A percentile compares a stretch with the other conserved stretches of the same genome.
Conservation (phyloP, 2,888 invertebrate species). For the Serripes groenlandicus region DNA sequence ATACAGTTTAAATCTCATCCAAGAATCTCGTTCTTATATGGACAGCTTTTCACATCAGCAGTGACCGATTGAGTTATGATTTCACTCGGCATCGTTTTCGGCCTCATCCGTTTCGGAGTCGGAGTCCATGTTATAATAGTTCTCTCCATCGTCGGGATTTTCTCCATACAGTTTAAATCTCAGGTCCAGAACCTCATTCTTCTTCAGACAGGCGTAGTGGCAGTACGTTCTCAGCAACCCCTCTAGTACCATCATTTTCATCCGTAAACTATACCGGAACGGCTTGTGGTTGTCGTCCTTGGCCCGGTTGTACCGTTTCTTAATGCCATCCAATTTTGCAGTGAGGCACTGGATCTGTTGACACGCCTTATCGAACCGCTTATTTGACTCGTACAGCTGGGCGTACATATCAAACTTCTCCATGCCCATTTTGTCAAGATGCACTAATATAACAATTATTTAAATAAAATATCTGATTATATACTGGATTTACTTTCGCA, state of each 20-base stretch:
- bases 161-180: constrained; percentile 58
- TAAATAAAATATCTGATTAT: too few species aligned
- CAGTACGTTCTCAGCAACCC: constrained; percentile 67
- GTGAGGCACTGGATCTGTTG: constrained; percentile 62
- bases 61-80: neutral
- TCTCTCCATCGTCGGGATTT: constrained; percentile 46
- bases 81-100: constrained; percentile 5
- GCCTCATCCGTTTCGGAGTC: constrained; percentile 4
- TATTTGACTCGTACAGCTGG: constrained; percentile 60
- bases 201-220: constrained; percentile 66
- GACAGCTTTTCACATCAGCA: neutral
- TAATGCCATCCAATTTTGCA: constrained; percentile 47
- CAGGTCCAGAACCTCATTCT: constrained; percentile 66
- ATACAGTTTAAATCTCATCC: constrained; percentile 47
- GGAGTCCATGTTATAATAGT: constrained; percentile 28
- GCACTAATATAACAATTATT: too few species aligned
- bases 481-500: too few species aligned
- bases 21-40: neutral
- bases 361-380: constrained; percentile 53
- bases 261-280: constrained; percentile 68
- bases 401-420: constrained; percentile 67
- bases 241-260: constrained; percentile 64
- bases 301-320: constrained; percentile 59
- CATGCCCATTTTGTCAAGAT: constrained; percentile 63
- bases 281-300: constrained; percentile 33